Conservation (phyloP, 2,888 invertebrate species). For the Arenicola marina region DNA sequence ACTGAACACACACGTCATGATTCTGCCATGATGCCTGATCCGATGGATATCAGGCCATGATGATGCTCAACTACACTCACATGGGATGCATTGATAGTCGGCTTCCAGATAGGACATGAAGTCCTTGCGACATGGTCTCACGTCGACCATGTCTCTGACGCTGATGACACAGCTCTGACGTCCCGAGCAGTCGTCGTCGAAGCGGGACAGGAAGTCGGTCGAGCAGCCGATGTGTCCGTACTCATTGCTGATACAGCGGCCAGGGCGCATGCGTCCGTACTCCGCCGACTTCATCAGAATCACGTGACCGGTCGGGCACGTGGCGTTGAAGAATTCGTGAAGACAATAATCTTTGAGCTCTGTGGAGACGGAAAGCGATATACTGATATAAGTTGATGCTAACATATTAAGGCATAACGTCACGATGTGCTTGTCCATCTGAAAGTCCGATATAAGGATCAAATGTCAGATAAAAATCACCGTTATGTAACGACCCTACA, state of each 20-base stretch:
- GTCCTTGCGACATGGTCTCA: background rate
- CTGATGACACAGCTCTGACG: background rate
- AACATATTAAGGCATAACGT: too few relatives aligned
- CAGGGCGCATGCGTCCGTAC: conserved; percentile 1
- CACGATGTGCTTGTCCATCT: too few relatives aligned
- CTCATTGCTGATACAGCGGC: background rate
- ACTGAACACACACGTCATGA: too few relatives aligned
- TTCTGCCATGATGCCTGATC: too few relatives aligned
- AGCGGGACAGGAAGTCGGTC: background rate
- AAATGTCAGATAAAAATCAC: too few relatives aligned
- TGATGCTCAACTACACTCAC: too few relatives aligned
- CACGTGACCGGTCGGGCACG: background rate
- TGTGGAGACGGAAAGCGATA: too few relatives aligned
- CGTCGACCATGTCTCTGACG: background rate
- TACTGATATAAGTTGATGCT: too few relatives aligned
- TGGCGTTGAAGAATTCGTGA: background rate
- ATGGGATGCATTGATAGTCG: background rate
- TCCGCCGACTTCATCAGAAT: background rate
- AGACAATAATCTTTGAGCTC: background rate
- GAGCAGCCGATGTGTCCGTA: background rate
- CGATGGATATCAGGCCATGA: too few relatives aligned
- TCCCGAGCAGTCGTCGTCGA: conserved; percentile 1
- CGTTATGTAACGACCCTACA: too few relatives aligned
- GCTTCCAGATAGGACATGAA: background rate
- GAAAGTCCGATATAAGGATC: too few relatives aligned